phyloP scores from a whole-genome alignment of 2,113 vertebrate genomes.

The Anthoscopus minutus region DNA sequence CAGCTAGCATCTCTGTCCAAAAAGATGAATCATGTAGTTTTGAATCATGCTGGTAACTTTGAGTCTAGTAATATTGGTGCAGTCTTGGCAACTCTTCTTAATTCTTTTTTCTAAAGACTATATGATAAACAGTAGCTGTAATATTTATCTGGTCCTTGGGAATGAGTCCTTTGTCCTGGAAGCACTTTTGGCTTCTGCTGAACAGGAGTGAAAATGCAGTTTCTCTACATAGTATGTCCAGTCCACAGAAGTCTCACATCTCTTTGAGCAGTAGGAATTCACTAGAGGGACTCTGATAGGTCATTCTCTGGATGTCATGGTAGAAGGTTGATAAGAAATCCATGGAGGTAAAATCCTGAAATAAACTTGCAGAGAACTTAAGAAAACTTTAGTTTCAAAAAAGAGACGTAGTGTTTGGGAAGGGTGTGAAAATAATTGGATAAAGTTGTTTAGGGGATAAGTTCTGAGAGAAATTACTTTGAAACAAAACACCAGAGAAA shows the following conservation, averaged over 20 bases:
- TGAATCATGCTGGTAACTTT: neutral
- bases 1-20: neutral
- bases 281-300: neutral
- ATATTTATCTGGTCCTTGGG: neutral
- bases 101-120: neutral
- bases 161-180: neutral
- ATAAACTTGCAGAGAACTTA: neutral
- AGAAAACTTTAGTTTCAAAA: neutral
- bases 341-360: neutral
- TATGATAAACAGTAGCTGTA: neutral
- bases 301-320: neutral
- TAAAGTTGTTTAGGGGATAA: neutral
- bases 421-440: neutral
- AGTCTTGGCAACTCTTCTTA: neutral
- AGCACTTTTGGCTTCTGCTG: neutral
- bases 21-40: neutral
- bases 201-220: neutral
- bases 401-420: neutral
- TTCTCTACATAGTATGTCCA: neutral
- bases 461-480: neutral
- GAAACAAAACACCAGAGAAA: neutral
- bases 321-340: neutral
- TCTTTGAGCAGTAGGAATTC: neutral
- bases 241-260: accelerated
- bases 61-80: neutral